Evolutionary conservation across 2,888 invertebrate genomes (phyloP).

Genomic region (Drosophila nigricruria): DNA sequence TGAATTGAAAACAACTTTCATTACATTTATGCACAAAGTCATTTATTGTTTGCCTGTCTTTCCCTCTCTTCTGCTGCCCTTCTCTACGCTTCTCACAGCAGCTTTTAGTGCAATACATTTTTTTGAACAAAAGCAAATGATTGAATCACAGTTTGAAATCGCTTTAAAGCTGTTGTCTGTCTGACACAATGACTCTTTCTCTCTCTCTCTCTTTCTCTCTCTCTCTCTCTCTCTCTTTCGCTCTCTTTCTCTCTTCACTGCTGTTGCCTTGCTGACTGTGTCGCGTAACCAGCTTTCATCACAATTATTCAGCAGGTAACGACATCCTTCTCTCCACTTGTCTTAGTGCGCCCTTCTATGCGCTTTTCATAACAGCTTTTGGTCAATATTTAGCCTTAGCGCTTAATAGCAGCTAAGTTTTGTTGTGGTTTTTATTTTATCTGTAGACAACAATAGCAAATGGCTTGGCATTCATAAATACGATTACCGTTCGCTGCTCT

Average conservation of each 20-base stretch:
- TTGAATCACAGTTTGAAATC: background rate
- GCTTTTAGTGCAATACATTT: background rate
- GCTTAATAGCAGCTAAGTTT: constrained; percentile 2
- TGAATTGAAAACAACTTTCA: background rate
- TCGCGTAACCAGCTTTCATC: background rate
- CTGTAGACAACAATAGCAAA: constrained; percentile 5
- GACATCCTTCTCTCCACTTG: background rate
- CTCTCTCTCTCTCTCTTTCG: background rate
- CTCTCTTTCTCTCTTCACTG: background rate
- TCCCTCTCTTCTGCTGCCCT: background rate
- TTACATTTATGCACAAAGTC: background rate
- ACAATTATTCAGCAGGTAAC: background rate
- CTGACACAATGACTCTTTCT: background rate
- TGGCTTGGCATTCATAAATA: constrained; percentile 9
- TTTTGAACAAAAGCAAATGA: background rate
- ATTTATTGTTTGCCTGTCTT: background rate
- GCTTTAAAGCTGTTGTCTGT: background rate
- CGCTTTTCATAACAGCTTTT: constrained; percentile 2
- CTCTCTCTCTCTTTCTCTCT: background rate
- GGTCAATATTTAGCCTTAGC: constrained; percentile 8
- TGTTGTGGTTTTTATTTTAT: background rate
- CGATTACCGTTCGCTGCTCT: constrained; percentile 8
- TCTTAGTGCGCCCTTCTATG: background rate
- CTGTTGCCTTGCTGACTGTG: background rate
- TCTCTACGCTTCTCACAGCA: constrained; percentile 1